A percentile compares a stretch with the other conserved stretches of the same genome.
Evolutionary conservation across 2,888 invertebrate genomes (phyloP).

Genomic region (Acronicta psi): DNA sequence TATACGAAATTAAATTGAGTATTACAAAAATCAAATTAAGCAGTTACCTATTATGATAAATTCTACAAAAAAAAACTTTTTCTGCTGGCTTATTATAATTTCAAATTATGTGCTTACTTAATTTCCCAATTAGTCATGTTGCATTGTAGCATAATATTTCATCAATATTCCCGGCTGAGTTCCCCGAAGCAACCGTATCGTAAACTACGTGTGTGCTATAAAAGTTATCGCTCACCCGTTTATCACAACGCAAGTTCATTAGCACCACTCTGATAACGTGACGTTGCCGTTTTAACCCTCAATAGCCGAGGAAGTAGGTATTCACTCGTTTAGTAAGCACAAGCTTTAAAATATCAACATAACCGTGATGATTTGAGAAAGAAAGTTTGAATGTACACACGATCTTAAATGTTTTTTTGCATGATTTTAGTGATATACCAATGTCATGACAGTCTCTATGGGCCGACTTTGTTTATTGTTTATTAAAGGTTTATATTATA

Average conservation of each 20-base stretch:
- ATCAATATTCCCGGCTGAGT: constrained; percentile 15
- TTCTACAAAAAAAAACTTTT: too few species aligned
- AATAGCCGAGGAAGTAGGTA: constrained; percentile 14
- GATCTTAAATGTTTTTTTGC: too few species aligned
- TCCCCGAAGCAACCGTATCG: constrained; percentile 27
- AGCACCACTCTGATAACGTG: constrained; percentile 57
- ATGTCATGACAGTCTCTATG: too few species aligned
- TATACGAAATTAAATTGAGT: too few species aligned
- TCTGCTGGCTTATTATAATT: too few species aligned
- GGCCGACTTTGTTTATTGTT: too few species aligned
- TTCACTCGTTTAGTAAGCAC: not conserved
- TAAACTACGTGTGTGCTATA: constrained; percentile 33
- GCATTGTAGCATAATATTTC: constrained; percentile 3
- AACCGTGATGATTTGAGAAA: not conserved
- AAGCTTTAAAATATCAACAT: constrained; percentile 6
- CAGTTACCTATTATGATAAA: too few species aligned
- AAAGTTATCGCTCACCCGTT: constrained; percentile 46
- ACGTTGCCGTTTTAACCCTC: constrained; percentile 46
- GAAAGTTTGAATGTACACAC: not conserved
- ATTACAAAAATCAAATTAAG: too few species aligned
- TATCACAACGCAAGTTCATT: constrained; percentile 63
- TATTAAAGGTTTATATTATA: too few species aligned
- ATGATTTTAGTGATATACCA: too few species aligned
- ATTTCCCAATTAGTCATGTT: not conserved
- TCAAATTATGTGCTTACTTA: not conserved